These are phyloP conservation scores for western clawed frog (Xenopus tropicalis) DNA, from an alignment of 2,113 vertebrate species.

Conservation along the genomic window DNA sequence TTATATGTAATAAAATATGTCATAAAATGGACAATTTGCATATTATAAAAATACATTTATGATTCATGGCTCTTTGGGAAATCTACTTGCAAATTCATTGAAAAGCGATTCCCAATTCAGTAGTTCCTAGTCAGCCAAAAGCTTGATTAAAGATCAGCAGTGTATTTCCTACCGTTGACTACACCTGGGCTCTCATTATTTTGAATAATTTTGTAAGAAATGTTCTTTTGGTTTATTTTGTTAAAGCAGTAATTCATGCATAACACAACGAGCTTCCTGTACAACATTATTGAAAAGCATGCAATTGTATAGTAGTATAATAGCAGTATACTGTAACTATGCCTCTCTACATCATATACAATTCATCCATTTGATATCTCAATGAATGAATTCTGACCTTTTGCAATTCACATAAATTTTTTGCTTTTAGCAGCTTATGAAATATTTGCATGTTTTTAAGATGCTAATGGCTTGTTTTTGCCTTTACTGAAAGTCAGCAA, in stretches of 20 bases:
- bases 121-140: conserved; percentile 19
- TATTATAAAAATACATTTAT: conserved; percentile 11
- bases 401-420: too few species aligned
- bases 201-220: conserved; percentile 38
- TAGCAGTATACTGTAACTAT: conserved; percentile 49
- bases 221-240: conserved; percentile 40
- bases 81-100: neutral
- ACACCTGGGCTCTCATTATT: conserved; percentile 31
- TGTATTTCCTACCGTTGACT: conserved; percentile 33
- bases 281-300: conserved; percentile 46
- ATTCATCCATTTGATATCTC: conserved; percentile 59
- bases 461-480: too few species aligned
- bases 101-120: conserved; percentile 18
- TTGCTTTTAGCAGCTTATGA: too few species aligned
- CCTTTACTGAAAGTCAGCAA: too few species aligned
- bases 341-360: conserved; percentile 52
- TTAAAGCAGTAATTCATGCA: conserved; percentile 39
- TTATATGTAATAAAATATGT: conserved; percentile 13
- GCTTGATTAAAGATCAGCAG: conserved; percentile 30
- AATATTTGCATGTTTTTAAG: too few species aligned
- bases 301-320: conserved; percentile 47
- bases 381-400: too few species aligned
- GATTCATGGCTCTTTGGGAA: neutral
- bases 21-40: conserved; percentile 1
- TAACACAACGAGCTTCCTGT: conserved; percentile 35